Evolutionary conservation across 2,888 invertebrate species (phyloP).

Genomic region (Abscondita cerata): DNA sequence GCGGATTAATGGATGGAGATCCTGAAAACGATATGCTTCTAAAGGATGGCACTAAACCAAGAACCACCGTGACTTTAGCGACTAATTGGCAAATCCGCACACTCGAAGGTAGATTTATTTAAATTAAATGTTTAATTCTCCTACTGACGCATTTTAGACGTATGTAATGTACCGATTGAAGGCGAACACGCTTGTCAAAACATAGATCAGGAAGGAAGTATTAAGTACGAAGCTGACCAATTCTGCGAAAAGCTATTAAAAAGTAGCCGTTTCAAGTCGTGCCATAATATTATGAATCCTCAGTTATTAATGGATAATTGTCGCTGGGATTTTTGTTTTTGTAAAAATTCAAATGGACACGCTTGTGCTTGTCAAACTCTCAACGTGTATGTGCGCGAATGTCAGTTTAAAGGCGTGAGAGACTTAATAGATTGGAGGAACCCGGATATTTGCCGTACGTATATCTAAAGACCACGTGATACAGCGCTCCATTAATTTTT

Average conservation of each 20-base stretch:
- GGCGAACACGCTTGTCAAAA: conserved; percentile 61
- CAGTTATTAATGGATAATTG: conserved; percentile 73
- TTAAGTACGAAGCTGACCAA: conserved; percentile 60
- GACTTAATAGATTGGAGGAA: conserved; percentile 78
- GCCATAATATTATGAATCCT: conserved; percentile 61
- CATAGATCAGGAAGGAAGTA: conserved; percentile 38
- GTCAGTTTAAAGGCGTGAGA: conserved; percentile 69
- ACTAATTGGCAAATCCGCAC: conserved; percentile 66
- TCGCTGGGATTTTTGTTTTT: conserved; percentile 80
- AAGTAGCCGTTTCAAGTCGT: conserved; percentile 70
- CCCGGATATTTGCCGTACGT: conserved; percentile 83
- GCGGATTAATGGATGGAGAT: conserved; percentile 79
- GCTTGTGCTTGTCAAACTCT: conserved; percentile 80
- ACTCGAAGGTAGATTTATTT: conserved; percentile 53
- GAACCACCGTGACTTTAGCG: conserved; percentile 61
- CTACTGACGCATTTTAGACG: conserved; percentile 40
- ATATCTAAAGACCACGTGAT: too few species aligned
- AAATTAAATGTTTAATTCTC: neutral
- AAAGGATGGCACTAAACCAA: conserved; percentile 63
- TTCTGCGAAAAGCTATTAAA: conserved; percentile 71
- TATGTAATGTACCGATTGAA: neutral
- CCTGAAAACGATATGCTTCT: conserved; percentile 72
- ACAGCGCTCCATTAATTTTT: too few species aligned
- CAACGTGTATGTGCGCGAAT: conserved; percentile 79
- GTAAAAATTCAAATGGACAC: conserved; percentile 62